phyloP scores from a whole-genome alignment of 2,797 vertebrate species.

The Chrysocyon brachyurus region DNA sequence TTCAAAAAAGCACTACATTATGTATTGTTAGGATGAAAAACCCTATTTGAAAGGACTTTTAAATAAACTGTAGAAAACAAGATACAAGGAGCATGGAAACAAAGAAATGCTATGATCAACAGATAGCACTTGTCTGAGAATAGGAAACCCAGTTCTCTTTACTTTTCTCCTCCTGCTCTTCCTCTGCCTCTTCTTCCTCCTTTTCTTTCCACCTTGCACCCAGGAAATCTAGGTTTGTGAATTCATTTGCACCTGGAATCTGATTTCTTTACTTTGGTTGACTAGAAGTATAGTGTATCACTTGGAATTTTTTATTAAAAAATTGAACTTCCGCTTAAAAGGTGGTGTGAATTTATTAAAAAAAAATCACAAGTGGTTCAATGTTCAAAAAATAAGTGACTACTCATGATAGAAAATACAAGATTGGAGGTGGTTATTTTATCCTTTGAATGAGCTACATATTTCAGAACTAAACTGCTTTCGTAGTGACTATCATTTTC shows the following conservation, averaged over 20 bases:
- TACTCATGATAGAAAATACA: not conserved
- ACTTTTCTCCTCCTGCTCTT: not conserved
- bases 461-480: conserved; percentile 18
- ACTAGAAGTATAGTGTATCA: not conserved
- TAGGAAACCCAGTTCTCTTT: not conserved
- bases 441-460: not conserved
- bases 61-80: not conserved
- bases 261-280: not conserved
- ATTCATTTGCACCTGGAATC: not conserved
- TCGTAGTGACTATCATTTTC: not conserved
- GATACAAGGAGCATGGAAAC: not conserved
- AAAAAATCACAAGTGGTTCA: not conserved
- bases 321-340: not conserved
- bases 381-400: not conserved
- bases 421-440: not conserved
- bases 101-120: not conserved
- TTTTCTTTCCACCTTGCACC: not conserved
- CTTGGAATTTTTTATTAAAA: not conserved
- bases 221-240: not conserved
- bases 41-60: not conserved
- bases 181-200: not conserved
- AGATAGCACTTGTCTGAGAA: not conserved
- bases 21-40: not conserved
- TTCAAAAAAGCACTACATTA: not conserved
- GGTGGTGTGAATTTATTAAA: not conserved